phyloP scores from a whole-genome alignment of 2,113 vertebrate species.

The Hassar affinis region DNA sequence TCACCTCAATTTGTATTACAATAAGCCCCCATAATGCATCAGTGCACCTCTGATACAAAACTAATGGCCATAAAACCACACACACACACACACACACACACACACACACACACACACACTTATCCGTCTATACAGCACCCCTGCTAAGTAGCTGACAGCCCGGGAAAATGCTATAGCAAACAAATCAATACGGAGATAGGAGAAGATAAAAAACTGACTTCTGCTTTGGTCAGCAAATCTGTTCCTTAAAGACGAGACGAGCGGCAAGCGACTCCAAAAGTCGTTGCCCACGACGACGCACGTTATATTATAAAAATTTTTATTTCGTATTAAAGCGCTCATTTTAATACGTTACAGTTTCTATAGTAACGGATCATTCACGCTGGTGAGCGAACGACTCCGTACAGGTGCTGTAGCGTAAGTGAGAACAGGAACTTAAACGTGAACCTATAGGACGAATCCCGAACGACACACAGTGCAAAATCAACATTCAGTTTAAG shows the following conservation, averaged over 20 bases:
- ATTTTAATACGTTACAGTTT: background rate
- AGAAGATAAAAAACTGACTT: slow-evolving; percentile 41
- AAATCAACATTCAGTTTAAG: background rate
- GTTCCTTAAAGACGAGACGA: background rate
- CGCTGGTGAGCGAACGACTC: background rate
- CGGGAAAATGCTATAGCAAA: slow-evolving; percentile 48
- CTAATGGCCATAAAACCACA: slow-evolving; percentile 48
- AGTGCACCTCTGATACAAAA: slow-evolving; percentile 43
- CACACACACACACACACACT: slow-evolving; percentile 41
- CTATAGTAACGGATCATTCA: background rate
- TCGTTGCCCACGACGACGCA: background rate
- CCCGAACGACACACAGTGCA: no score
- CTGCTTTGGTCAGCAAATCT: slow-evolving; percentile 41
- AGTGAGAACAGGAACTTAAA: background rate
- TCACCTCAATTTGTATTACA: slow-evolving; percentile 18
- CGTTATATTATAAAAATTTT: no score
- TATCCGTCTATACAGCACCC: slow-evolving; percentile 35
- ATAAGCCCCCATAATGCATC: slow-evolving; percentile 38
- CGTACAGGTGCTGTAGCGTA: background rate
- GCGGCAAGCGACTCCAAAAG: background rate
- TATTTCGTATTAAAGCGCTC: background rate
- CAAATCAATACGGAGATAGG: slow-evolving; percentile 48
- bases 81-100: slow-evolving; percentile 9
- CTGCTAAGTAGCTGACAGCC: slow-evolving; percentile 53
- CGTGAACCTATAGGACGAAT: no score